Percentiles rank a stretch among this genome's conserved stretches.
phyloP scores from a whole-genome alignment of 2,797 vertebrate species.

The Capromys pilorides region DNA sequence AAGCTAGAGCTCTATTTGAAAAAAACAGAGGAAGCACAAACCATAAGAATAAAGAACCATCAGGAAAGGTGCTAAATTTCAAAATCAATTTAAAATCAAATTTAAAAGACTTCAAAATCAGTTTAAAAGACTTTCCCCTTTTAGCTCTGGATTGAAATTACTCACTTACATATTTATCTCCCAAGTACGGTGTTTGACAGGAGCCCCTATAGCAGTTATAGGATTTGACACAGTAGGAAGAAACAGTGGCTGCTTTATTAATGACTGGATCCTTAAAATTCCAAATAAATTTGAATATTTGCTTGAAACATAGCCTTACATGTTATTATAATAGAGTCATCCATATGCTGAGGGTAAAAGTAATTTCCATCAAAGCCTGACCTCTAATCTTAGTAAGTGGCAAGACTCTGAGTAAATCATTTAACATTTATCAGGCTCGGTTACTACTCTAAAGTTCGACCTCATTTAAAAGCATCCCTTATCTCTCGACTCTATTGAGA shows the following conservation, averaged over 20 bases:
- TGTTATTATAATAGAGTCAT: not conserved
- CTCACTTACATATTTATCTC: not conserved
- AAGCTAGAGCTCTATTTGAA: not conserved
- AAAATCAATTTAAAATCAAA: not conserved
- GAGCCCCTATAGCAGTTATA: not conserved
- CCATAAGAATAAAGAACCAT: not conserved
- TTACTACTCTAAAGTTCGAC: not conserved
- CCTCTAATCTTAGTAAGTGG: not conserved
- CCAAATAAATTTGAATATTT: not conserved
- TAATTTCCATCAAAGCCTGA: not conserved
- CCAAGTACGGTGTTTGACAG: not conserved
- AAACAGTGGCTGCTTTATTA: not conserved
- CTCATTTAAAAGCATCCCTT: not conserved
- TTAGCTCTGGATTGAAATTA: not conserved
- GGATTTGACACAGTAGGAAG: not conserved
- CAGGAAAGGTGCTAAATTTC: not conserved
- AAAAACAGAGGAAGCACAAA: not conserved
- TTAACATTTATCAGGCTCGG: not conserved
- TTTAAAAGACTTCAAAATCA: not conserved
- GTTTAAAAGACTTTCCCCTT: not conserved
- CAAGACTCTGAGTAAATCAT: not conserved
- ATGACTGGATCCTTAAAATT: not conserved
- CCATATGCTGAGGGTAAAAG: not conserved
- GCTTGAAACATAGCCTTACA: not conserved
- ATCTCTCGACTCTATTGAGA: not conserved